Base-by-base conservation (phyloP, 2,113 vertebrate genomes). In the Aleadryas rufinucha region DNA sequence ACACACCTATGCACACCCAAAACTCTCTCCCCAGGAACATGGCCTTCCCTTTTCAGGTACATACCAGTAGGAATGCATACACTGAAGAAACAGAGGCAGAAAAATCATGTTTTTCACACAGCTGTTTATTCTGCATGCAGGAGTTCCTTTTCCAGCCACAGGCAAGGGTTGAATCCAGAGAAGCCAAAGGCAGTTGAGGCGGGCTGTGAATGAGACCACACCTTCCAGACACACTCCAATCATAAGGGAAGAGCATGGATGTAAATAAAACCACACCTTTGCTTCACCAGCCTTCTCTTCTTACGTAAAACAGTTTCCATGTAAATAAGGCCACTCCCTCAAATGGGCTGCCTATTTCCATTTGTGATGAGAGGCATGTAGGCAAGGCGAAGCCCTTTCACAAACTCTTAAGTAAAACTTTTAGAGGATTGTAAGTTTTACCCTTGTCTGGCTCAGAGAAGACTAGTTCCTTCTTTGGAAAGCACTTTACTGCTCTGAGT, bases 181-280 rank as follows among this genome's bases (percentile, higher is more conserved):
- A 26, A 94, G 85, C 50, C 74, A 78, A 87, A 78, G 59, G 39
- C 68, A 65, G 59, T 72, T 84, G 52, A 86, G 50, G 82, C 9
- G 5, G 75, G 60, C 85, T 68, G 78, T 13, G 95, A 96, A 93
- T 60, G 81, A 96, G 88, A 90, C 92, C 37, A 94, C 50, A 90
- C 79, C 95, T 97, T 87, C 74, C 60, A 84, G 86, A 84, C 54
- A 54, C 9, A 53, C 47, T 70, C 92, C 83, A 95, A 39, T 93
- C 78, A 20, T 11, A 63, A 90, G 69, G 47, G 44, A 94, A 89
- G 60, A 90, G 31, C 27, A 56, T 11, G 42, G 70, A 91, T 76
- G 78, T 41, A 93, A 97, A 94, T 61, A 93, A 95, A 94, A 71
- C 85, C 39, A 90, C 69, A 87, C 50, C 95, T 97, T 83, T 70